Evolutionary conservation across 2,113 vertebrate species (phyloP).

Genomic region (Notothenia coriiceps): DNA sequence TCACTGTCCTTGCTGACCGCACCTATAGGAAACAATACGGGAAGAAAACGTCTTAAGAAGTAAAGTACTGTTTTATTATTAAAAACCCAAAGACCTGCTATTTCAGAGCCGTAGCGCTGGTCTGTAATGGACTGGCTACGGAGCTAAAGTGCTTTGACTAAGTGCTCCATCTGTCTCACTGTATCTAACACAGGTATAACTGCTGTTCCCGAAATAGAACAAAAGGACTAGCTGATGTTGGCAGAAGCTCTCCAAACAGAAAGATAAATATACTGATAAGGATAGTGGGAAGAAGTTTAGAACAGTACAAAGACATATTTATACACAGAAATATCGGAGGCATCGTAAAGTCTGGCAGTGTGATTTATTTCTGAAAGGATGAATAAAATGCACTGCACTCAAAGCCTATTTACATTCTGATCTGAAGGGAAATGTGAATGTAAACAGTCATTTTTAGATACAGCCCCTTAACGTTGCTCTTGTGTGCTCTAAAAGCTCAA

Average conservation of each 20-base stretch:
- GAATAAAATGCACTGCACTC: neutral
- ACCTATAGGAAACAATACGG: neutral
- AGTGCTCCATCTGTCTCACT: constrained; percentile 64
- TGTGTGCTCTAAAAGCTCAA: constrained; percentile 2
- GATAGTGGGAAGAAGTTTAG: constrained; percentile 4
- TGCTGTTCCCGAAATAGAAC: constrained; percentile 59
- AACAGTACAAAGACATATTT: constrained; percentile 1
- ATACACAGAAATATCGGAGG: neutral
- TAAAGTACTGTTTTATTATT: constrained; percentile 46
- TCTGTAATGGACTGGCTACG: constrained; percentile 42
- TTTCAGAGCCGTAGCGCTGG: constrained; percentile 1
- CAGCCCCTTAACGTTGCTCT: constrained; percentile 11
- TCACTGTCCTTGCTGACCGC: neutral
- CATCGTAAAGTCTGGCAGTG: constrained; percentile 4
- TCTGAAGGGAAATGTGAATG: constrained; percentile 24
- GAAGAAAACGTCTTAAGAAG: neutral
- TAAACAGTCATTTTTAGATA: constrained; percentile 39
- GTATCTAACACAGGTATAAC: constrained; percentile 55
- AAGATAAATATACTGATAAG: neutral
- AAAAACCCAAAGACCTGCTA: constrained; percentile 24
- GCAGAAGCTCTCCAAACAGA: constrained; percentile 14
- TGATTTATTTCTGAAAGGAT: constrained; percentile 8
- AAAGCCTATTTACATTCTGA: constrained; percentile 11
- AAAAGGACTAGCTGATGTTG: constrained; percentile 18
- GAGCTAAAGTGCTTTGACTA: constrained; percentile 68